These are phyloP conservation scores for Sarcophaga carnaria DNA, from an alignment of 2,888 invertebrate genomes.

Conservation along the genomic window DNA sequence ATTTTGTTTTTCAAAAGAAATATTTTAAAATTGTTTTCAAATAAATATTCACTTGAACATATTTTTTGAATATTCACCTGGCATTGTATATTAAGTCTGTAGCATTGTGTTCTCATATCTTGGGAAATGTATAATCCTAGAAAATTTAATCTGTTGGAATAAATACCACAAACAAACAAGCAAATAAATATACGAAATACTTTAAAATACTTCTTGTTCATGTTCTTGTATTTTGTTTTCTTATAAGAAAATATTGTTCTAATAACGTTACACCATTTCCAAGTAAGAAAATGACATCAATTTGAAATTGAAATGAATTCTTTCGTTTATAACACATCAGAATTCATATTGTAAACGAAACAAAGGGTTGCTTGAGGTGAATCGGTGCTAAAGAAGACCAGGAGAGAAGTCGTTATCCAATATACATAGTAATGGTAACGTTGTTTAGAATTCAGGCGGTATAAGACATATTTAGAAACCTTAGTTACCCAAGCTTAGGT, in stretches of 20 bases:
- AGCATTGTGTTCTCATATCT: not conserved
- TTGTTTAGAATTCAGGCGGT: too few relatives aligned
- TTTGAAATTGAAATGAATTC: too few relatives aligned
- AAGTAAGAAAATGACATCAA: not conserved
- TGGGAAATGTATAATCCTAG: not conserved
- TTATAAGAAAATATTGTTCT: not conserved
- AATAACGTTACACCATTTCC: not conserved
- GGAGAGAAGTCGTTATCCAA: too few relatives aligned
- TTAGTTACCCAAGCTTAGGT: too few relatives aligned
- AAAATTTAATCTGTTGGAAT: conserved; percentile 34
- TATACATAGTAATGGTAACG: too few relatives aligned
- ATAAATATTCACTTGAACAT: conserved; percentile 4
- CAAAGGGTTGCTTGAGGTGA: too few relatives aligned
- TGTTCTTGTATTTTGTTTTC: not conserved
- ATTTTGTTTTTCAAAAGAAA: not conserved
- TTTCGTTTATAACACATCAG: too few relatives aligned
- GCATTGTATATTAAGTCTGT: not conserved
- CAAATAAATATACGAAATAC: conserved; percentile 3
- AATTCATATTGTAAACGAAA: too few relatives aligned
- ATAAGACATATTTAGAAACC: too few relatives aligned
- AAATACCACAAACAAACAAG: conserved; percentile 3
- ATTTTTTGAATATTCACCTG: not conserved
- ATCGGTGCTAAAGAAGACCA: too few relatives aligned
- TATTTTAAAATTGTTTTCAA: conserved; percentile 6
- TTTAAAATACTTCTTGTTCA: not conserved